These are phyloP conservation scores for Philotrypesis tridentata DNA, from an alignment of 1,140 invertebrate species.

Conservation along the genomic window DNA sequence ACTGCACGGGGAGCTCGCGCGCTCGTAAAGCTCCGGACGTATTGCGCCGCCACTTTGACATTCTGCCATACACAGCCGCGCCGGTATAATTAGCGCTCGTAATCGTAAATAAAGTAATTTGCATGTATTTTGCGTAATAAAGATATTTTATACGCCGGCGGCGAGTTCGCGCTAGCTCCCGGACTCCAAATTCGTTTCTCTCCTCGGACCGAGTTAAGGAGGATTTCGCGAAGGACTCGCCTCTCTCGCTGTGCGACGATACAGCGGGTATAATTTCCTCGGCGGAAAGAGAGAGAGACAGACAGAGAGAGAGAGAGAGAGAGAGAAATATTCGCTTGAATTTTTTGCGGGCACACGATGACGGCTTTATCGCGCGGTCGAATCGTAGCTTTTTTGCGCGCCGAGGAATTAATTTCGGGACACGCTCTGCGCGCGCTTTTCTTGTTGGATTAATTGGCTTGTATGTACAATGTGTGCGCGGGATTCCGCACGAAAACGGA, in stretches of 20 bases:
- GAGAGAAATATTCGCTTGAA: not conserved
- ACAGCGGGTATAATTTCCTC: not conserved
- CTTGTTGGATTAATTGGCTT: not conserved
- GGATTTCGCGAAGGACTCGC: not conserved
- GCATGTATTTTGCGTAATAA: conserved; percentile 70
- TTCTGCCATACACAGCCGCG: conserved; percentile 66
- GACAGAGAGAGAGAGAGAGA: no score
- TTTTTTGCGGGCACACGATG: not conserved
- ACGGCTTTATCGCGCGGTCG: not conserved
- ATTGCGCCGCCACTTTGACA: conserved; percentile 67
- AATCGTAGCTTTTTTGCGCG: not conserved
- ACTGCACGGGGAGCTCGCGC: conserved; percentile 39
- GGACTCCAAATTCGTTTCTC: conserved; percentile 56
- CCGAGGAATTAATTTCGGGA: not conserved
- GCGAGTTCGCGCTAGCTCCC: not conserved
- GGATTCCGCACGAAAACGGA: not conserved
- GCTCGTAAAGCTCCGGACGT: conserved; percentile 65
- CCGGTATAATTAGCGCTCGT: conserved; percentile 68
- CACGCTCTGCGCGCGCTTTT: not conserved
- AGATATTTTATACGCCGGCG: conserved; percentile 64
- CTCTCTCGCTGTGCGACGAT: not conserved
- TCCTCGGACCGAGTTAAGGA: conserved; percentile 20
- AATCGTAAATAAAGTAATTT: conserved; percentile 71
- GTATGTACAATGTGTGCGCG: no score
- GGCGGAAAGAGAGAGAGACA: no score